Conservation (phyloP, 2,113 vertebrate species). For the Athene noctua region DNA sequence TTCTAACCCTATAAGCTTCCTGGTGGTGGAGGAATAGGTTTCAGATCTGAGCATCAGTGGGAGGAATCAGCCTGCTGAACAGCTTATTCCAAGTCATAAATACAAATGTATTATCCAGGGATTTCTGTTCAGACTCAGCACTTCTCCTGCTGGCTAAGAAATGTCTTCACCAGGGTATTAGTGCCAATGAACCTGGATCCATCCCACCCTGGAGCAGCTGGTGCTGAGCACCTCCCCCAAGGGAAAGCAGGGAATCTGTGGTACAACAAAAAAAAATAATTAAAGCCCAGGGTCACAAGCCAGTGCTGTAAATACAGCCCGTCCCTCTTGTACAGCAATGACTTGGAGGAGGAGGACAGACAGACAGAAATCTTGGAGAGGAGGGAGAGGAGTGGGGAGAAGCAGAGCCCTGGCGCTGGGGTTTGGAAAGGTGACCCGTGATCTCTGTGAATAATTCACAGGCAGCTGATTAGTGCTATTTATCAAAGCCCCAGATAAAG, state of each 20-base stretch:
- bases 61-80: background rate
- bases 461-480: background rate
- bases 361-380: background rate
- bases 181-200: background rate
- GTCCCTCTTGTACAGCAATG: background rate
- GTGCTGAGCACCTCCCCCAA: background rate
- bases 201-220: background rate
- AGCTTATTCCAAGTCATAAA: background rate
- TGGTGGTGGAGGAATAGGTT: fast-evolving
- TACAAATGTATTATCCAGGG: background rate
- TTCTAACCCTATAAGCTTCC: background rate
- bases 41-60: background rate
- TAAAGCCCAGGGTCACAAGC: background rate
- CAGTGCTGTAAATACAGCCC: background rate
- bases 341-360: background rate
- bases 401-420: background rate
- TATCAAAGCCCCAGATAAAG: constrained; percentile 23
- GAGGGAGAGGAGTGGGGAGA: background rate
- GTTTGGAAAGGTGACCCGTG: background rate
- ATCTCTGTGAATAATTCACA: background rate
- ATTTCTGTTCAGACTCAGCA: background rate
- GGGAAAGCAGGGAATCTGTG: background rate
- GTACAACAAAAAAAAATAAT: no score
- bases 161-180: no score
- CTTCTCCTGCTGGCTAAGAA: background rate